Evolutionary conservation across 2,797 vertebrate species (phyloP).

Genomic region (Anolis apletophallus): DNA sequence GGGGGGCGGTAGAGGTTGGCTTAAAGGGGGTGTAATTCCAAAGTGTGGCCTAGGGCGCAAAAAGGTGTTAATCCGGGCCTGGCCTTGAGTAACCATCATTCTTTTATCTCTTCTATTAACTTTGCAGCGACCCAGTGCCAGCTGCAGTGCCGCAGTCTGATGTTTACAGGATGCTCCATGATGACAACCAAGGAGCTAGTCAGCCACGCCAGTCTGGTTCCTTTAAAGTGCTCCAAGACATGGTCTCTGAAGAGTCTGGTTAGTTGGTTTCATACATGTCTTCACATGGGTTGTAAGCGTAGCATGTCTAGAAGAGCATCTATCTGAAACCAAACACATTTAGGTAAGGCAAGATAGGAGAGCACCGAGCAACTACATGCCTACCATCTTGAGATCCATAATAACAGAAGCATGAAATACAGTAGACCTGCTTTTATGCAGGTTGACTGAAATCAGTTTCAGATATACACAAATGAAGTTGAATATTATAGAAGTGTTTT

Average conservation of each 20-base stretch:
- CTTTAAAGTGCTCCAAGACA: slow-evolving; percentile 94
- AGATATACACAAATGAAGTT: too few species aligned
- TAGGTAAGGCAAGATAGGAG: neutral
- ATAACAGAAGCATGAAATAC: neutral
- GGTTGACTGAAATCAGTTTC: neutral
- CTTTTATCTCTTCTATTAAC: slow-evolving; percentile 34
- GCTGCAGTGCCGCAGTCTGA: slow-evolving; percentile 82
- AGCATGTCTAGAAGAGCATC: neutral
- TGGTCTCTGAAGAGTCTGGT: slow-evolving; percentile 89
- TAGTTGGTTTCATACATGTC: slow-evolving; percentile 60
- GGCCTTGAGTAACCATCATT: slow-evolving; percentile 35
- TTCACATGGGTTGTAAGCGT: neutral
- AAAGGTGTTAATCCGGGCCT: too few species aligned
- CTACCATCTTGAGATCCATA: neutral
- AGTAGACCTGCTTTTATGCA: neutral
- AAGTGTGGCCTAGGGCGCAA: too few species aligned
- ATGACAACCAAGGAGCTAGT: slow-evolving; percentile 80
- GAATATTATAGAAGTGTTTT: too few species aligned
- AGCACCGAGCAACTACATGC: neutral
- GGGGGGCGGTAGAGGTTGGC: too few species aligned
- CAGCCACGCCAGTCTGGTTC: slow-evolving; percentile 95
- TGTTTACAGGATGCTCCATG: slow-evolving; percentile 93
- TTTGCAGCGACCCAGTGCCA: slow-evolving; percentile 81
- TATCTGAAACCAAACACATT: neutral
- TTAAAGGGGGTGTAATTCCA: too few species aligned